These are phyloP conservation scores for Aphaenogaster rudis DNA, from an alignment of 1,140 invertebrate genomes.

Conservation along the genomic window DNA sequence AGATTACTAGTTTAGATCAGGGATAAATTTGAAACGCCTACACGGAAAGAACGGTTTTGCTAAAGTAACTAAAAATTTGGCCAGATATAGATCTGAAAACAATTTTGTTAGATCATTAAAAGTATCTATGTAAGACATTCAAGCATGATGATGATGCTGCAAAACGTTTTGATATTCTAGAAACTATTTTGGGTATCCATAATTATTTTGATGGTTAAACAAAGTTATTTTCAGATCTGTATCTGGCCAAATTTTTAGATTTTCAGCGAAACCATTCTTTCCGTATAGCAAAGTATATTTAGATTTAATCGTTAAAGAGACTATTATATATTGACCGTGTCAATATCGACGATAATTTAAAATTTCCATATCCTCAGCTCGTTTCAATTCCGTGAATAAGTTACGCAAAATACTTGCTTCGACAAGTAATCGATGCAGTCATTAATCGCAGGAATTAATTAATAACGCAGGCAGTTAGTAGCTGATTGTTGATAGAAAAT, in stretches of 20 bases:
- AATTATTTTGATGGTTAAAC: too few relatives aligned
- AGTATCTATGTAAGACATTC: too few relatives aligned
- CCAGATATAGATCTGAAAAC: too few relatives aligned
- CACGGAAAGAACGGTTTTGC: too few relatives aligned
- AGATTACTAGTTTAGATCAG: background rate
- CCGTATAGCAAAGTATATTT: background rate
- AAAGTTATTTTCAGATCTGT: too few relatives aligned
- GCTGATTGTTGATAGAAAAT: slow-evolving; percentile 2
- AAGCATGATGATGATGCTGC: too few relatives aligned
- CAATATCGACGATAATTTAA: slow-evolving; percentile 11
- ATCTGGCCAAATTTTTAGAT: too few relatives aligned
- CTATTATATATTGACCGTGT: background rate
- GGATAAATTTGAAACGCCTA: background rate
- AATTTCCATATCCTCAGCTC: background rate
- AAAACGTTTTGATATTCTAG: too few relatives aligned
- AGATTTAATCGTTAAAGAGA: slow-evolving; percentile 8
- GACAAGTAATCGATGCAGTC: background rate
- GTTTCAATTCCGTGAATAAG: background rate
- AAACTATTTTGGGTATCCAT: too few relatives aligned
- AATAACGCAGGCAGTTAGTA: background rate
- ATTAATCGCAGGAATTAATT: slow-evolving; percentile 7
- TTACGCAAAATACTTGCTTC: background rate
- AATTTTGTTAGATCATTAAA: too few relatives aligned
- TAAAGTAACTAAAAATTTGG: too few relatives aligned
- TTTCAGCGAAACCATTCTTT: too few relatives aligned